Evolutionary conservation across 2,888 invertebrate species (phyloP).

Genomic region (Oscheius sp.): DNA sequence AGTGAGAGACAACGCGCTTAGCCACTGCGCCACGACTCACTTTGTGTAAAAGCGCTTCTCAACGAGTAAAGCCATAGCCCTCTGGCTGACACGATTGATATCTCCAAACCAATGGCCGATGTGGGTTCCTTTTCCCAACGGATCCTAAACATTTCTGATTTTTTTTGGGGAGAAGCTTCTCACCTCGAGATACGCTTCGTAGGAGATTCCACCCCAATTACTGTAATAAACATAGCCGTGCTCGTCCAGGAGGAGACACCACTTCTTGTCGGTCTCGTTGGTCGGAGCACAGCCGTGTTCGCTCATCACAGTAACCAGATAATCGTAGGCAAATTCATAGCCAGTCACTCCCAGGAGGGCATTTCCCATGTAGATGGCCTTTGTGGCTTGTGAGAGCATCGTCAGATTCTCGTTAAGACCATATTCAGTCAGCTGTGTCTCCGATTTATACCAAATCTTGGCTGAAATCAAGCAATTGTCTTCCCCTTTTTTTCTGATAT

Average conservation of each 20-base stretch:
- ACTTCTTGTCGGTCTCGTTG: slow-evolving; percentile 37
- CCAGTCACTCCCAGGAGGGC: slow-evolving; percentile 65
- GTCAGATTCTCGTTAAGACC: slow-evolving; percentile 64
- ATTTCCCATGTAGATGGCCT: slow-evolving; percentile 61
- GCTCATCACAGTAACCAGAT: slow-evolving; percentile 55
- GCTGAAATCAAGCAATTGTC: slow-evolving; percentile 47
- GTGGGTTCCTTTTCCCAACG: slow-evolving; percentile 39
- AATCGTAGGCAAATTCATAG: slow-evolving; percentile 67
- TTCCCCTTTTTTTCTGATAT: too few relatives aligned
- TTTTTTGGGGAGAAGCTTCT: neutral
- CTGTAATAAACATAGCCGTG: slow-evolving; percentile 68
- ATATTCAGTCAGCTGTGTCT: slow-evolving; percentile 54
- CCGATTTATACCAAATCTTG: slow-evolving; percentile 61
- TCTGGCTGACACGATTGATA: slow-evolving; percentile 64
- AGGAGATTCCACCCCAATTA: slow-evolving; percentile 54
- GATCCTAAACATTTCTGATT: slow-evolving; percentile 30
- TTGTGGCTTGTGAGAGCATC: slow-evolving; percentile 62
- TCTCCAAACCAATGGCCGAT: slow-evolving; percentile 65
- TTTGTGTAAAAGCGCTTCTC: slow-evolving; percentile 64
- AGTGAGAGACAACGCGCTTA: neutral
- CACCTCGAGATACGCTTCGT: slow-evolving; percentile 46
- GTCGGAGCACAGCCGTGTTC: slow-evolving; percentile 60
- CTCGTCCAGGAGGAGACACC: slow-evolving; percentile 68
- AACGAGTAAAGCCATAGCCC: slow-evolving; percentile 64
- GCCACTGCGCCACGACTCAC: slow-evolving; percentile 31